Evolutionary conservation across 2,797 vertebrate species (phyloP), one percentile per base, ranked within the genome.

Genomic region (Chaunax sp.): DNA sequence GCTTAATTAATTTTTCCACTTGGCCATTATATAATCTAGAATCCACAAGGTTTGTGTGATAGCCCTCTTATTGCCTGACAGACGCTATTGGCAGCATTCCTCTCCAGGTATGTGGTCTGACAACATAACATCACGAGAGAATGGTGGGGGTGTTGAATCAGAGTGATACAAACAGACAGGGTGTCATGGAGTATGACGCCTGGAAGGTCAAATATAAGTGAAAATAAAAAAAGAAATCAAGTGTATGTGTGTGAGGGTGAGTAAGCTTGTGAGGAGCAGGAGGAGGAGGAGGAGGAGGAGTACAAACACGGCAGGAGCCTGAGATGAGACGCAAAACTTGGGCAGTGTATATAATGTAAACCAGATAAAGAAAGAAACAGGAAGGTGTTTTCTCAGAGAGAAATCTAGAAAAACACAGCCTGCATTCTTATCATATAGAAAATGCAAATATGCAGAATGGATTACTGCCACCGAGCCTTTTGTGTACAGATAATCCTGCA

Each of bases 121-220:
- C 81, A 85, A 80, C 80, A 72, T 61, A 64, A 53, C 72, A 13
- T 85, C 86, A 86, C 76, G 16, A 46, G 72, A 86, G 82, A 71
- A 65, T 64, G 57, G 82, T 80, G 81, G 85, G 88, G 81, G 75
- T 76, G 87, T 82, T 69, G 75, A 71, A 81, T 89, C 86, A 88
- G 81, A 88, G 77, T 87, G 89, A 93, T 92, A 43, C 79, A 88
- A 89, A 88, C 82, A 80, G 91, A 93, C 93, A 93, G 89, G 77
- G 82, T 85, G 92, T 90, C 91, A 87, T 81, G 81, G 84, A 87
- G 90, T 88, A 92, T 90, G 83, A 92, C 82, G 82, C 86, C 83
- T 55, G 50, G 78, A 70, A 89, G 89, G 83, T 85, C 63, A 81
- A 72, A 80, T 88, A 84, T 79, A 82, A 86, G 83, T 78, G 75